Conservation (phyloP, 2,797 vertebrate genomes). For the Sternarchorhynchus goeldii region DNA sequence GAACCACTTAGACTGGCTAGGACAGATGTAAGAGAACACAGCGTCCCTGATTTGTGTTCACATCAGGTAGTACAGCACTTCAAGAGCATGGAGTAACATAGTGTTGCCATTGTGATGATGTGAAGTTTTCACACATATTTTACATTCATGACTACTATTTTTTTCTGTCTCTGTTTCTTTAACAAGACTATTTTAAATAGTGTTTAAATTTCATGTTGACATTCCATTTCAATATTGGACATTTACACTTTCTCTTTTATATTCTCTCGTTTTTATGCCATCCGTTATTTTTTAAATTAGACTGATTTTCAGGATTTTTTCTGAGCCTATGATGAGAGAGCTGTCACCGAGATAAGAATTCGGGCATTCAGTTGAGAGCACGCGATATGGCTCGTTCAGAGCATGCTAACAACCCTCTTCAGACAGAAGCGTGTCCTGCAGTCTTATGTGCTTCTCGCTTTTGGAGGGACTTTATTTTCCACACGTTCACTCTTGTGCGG, state of each 20-base stretch:
- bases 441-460: not conserved
- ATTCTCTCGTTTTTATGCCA: not conserved
- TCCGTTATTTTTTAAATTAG: slow-evolving; percentile 25
- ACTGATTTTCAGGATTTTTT: slow-evolving; percentile 46
- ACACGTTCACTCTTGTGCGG: not conserved
- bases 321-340: not conserved
- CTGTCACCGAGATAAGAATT: slow-evolving; percentile 23
- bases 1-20: not conserved
- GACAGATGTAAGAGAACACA: not conserved
- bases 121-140: slow-evolving; percentile 37
- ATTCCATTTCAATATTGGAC: not conserved
- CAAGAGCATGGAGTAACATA: slow-evolving; percentile 38
- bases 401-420: slow-evolving; percentile 43
- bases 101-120: slow-evolving; percentile 25
- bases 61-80: not conserved
- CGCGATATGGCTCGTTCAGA: slow-evolving; percentile 24
- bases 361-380: slow-evolving; percentile 27
- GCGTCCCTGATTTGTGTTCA: not conserved
- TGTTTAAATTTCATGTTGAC: not conserved
- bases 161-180: not conserved
- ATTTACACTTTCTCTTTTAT: not conserved
- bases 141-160: not conserved
- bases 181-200: not conserved
- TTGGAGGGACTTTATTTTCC: not conserved
- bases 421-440: slow-evolving; percentile 11